phyloP scores from a whole-genome alignment of 2,113 vertebrate species.

The Barnardius zonarius region DNA sequence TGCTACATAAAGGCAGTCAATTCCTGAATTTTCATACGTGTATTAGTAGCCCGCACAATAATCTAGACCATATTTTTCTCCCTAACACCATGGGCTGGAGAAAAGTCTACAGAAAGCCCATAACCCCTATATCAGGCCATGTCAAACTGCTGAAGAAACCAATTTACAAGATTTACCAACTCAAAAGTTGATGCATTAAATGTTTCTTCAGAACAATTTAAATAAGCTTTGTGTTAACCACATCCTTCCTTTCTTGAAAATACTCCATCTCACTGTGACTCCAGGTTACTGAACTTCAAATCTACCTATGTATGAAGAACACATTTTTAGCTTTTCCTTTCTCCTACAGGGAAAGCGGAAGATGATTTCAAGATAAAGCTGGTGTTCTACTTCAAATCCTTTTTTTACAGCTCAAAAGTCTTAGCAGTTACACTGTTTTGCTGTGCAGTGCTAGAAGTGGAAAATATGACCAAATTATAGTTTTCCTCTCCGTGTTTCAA shows the following conservation, averaged over 20 bases:
- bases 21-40: neutral
- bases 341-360: neutral
- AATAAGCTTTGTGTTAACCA: neutral
- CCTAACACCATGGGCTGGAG: neutral
- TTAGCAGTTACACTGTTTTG: neutral
- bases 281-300: neutral
- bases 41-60: neutral
- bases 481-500: neutral
- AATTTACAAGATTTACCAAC: neutral
- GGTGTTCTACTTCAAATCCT: neutral
- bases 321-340: neutral
- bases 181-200: neutral
- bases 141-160: neutral
- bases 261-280: neutral
- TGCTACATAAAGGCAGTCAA: neutral
- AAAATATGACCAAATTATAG: neutral
- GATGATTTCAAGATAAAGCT: neutral
- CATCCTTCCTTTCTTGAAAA: neutral
- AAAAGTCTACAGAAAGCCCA: neutral
- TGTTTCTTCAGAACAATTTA: neutral
- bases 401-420: neutral
- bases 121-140: neutral
- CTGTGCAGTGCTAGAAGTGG: neutral
- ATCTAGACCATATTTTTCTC: slow-evolving; percentile 25
- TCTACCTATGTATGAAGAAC: neutral